Evolutionary conservation across 2,888 invertebrate genomes (phyloP).

Genomic region (Melanophora roralis): DNA sequence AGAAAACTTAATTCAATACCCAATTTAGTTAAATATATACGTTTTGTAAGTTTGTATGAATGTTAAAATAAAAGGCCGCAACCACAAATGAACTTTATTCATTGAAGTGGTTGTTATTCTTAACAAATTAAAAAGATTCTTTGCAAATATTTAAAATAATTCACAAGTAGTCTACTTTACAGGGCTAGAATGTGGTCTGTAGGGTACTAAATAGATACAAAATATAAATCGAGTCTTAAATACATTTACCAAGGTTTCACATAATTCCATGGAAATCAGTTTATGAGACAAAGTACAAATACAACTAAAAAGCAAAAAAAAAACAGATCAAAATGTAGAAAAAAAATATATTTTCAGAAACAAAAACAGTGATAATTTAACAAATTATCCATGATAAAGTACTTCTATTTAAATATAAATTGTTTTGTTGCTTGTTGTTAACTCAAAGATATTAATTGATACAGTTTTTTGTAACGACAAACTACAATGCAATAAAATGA

Average conservation of each 20-base stretch:
- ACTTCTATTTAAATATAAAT: constrained; percentile 13
- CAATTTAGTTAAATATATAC: neutral
- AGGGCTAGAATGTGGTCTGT: constrained; percentile 27
- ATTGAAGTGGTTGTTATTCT: constrained; percentile 19
- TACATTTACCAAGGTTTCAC: constrained; percentile 53
- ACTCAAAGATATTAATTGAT: neutral
- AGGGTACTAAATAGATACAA: constrained; percentile 31
- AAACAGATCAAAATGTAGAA: constrained; percentile 38
- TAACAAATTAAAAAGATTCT: constrained; percentile 2
- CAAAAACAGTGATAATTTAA: constrained; percentile 28
- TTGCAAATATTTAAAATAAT: constrained; percentile 9
- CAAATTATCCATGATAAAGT: constrained; percentile 22
- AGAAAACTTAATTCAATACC: neutral
- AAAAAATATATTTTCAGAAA: neutral
- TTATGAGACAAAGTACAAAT: constrained; percentile 53
- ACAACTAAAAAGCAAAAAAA: constrained; percentile 20
- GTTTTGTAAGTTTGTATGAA: neutral
- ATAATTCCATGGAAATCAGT: constrained; percentile 57
- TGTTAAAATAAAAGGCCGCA: constrained; percentile 13
- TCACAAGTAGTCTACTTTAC: constrained; percentile 33
- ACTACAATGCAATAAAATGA: neutral
- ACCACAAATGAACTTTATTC: constrained; percentile 40
- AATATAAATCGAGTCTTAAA: constrained; percentile 30
- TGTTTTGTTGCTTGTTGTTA: neutral
- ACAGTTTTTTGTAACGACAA: constrained; percentile 20